Percentiles rank a stretch among this genome's conserved stretches.
These are phyloP conservation scores for Hippasteria phrygiana DNA, from an alignment of 53 echinoderm and acorn worm species.

Conservation along the genomic window DNA sequence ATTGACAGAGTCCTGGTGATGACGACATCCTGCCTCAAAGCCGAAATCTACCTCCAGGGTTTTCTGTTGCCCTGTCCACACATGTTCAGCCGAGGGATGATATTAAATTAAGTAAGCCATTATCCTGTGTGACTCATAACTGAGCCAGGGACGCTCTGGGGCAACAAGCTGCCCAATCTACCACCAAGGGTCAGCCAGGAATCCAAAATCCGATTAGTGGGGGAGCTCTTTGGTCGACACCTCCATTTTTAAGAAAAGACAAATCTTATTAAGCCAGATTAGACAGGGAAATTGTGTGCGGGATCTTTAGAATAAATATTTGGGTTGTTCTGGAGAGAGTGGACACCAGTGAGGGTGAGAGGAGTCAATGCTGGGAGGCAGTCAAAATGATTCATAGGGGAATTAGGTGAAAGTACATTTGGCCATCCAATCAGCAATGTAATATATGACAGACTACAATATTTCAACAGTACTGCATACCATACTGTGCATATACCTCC, in stretches of 20 bases:
- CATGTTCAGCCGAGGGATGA: background rate
- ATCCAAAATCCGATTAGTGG: slow-evolving; percentile 57
- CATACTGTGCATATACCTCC: background rate
- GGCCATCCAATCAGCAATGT: background rate
- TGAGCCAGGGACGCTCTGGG: slow-evolving; percentile 22
- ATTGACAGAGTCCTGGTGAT: slow-evolving; percentile 13
- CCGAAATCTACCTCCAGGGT: background rate
- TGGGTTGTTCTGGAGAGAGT: background rate
- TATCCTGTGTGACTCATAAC: slow-evolving; percentile 50
- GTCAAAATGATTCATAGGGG: background rate
- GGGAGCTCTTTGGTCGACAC: slow-evolving; percentile 33
- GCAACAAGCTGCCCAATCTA: slow-evolving; percentile 35
- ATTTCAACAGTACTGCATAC: too few species aligned
- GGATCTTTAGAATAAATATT: slow-evolving; percentile 39
- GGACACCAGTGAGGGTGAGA: background rate
- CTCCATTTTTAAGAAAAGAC: slow-evolving; percentile 5
- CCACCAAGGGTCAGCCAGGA: background rate
- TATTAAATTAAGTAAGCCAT: slow-evolving; percentile 58
- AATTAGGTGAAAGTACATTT: background rate
- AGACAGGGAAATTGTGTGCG: slow-evolving; percentile 42
- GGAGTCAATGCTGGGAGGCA: background rate
- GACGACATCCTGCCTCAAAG: slow-evolving; percentile 13
- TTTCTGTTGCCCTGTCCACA: slow-evolving; percentile 1
- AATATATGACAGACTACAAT: too few species aligned
- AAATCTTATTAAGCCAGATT: slow-evolving; percentile 55